Base-by-base conservation (phyloP, 2,888 invertebrate species). In the Mactromeris polynyma region DNA sequence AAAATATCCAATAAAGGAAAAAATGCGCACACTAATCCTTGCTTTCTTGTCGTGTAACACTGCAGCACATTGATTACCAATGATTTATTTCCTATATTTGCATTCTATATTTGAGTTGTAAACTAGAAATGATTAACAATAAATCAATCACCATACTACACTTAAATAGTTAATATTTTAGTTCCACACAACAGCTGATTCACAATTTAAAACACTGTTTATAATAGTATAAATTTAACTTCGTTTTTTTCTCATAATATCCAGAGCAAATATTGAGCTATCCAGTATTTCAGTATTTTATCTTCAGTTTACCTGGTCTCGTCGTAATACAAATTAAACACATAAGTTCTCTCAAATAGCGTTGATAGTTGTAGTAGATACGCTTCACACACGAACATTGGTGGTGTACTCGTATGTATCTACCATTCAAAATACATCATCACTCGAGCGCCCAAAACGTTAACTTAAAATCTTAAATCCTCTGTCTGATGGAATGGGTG, bases 381-480 rank as follows among this genome's bases (percentile, higher is more conserved):
- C 31, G 36, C 31, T 33, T 73, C 73, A 26, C 58, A 26, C n/a
- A 64, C 73, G 11, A n/a, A n/a, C 40, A 11, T 21, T 79, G 79
- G n/a, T n/a, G n/a, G n/a, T n/a, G n/a, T n/a, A n/a, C n/a, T n/a
- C n/a, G n/a, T 40, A 42, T 26, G 42, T 21, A n/a, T 33, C 38
- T 26, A 79, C n/a, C 42, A 26, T 42, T 79, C 14, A 14, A 42
- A 40, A 6, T 38, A 38, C n/a, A 46, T 79, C 79, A 46, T n/a
- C 79, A 78, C 51, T 77, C 78, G 84, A 78, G 84, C 84, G 33
- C 36, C 78, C 51, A 84, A 84, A 77, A 77, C 78, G 84, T 78
- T 54, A 54, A 78, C 46, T 84, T 51, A 26, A 83, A 84, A 84
- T 78, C 77, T 84, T 78, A 84, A 78, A 84, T 78, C 84, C 83